Percentiles rank a stretch among this genome's conserved stretches.
Conservation (phyloP, 2,797 vertebrate species). For the Kryptopterus vitreolus region DNA sequence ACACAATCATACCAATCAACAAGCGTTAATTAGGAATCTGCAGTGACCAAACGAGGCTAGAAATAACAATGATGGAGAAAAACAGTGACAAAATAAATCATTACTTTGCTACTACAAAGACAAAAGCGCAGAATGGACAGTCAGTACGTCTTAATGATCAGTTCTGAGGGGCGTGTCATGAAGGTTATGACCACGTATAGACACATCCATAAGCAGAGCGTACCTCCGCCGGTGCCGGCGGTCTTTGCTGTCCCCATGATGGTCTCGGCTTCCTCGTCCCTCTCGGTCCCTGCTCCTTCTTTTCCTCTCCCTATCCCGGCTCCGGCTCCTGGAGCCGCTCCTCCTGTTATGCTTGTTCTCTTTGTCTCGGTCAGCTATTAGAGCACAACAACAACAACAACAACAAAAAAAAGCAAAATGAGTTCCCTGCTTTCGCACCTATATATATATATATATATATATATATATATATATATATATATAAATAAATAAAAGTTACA, state of each 20-base stretch:
- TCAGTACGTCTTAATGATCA: background rate
- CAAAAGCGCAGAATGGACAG: background rate
- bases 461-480: no score
- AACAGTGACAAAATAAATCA: no score
- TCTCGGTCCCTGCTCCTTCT: conserved; percentile 79
- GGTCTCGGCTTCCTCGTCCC: conserved; percentile 81
- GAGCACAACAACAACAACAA: background rate
- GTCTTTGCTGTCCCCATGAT: conserved; percentile 86
- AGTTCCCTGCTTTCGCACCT: background rate
- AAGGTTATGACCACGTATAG: background rate
- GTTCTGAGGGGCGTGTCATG: background rate
- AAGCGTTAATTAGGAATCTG: no score
- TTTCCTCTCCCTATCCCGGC: conserved; percentile 87
- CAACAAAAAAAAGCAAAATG: background rate
- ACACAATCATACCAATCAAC: no score
- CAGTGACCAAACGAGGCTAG: background rate
- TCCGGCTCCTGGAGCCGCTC: conserved; percentile 85
- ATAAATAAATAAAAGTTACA: no score
- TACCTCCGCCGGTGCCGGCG: conserved; percentile 82
- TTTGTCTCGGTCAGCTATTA: conserved; percentile 85
- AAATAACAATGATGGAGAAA: background rate
- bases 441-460: no score
- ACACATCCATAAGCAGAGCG: conserved; percentile 7
- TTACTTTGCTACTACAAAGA: background rate
- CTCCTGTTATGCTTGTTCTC: conserved; percentile 90